Conservation (phyloP, 2,797 vertebrate species). For the Podargus strigoides region DNA sequence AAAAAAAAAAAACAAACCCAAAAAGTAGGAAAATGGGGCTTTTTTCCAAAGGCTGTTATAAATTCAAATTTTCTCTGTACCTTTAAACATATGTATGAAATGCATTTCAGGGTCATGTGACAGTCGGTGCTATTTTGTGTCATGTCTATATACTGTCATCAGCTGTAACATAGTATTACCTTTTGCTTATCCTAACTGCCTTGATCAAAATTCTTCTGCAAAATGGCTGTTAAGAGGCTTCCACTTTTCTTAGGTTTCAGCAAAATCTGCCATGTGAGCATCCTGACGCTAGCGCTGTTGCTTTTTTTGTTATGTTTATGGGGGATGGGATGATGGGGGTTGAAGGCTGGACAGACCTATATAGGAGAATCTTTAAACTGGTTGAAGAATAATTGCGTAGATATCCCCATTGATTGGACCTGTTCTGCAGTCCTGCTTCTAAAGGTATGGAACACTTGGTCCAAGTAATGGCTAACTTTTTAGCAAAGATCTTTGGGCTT, state of each 20-base stretch:
- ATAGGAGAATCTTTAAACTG: not conserved
- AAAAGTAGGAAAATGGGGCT: not conserved
- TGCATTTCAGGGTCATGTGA: not conserved
- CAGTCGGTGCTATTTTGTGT: not conserved
- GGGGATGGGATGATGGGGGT: not conserved
- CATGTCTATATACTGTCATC: not conserved
- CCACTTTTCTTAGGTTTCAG: not conserved
- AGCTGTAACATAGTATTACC: not conserved
- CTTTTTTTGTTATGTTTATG: not conserved
- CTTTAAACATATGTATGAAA: accelerated
- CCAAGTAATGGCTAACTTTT: not conserved
- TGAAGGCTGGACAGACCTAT: not conserved
- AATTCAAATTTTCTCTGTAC: not conserved
- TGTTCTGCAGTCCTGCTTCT: not conserved
- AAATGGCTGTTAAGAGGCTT: not conserved
- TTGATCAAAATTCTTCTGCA: not conserved
- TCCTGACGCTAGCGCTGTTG: not conserved
- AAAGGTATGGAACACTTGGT: not conserved
- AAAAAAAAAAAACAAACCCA: not conserved
- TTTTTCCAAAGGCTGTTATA: not conserved
- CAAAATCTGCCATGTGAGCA: not conserved
- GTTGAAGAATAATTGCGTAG: not conserved
- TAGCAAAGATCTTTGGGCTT: not conserved
- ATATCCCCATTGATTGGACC: not conserved
- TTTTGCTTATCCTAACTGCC: not conserved